Percentiles rank a stretch among this genome's conserved stretches.
These are phyloP conservation scores for Macrosiphum euphorbiae DNA, from an alignment of 2,888 invertebrate genomes.

Conservation along the genomic window DNA sequence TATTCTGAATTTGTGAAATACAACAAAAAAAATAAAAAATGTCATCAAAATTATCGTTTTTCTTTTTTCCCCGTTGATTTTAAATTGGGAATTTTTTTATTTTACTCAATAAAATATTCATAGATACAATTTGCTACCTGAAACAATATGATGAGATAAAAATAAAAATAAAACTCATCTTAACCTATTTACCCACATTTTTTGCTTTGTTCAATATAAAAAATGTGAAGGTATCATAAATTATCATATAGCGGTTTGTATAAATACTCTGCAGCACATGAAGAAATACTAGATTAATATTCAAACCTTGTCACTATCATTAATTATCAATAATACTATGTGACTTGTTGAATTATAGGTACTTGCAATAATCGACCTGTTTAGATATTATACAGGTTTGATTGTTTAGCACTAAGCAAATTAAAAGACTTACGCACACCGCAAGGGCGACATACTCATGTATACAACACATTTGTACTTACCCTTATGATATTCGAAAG, in stretches of 20 bases:
- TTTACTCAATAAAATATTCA: not conserved
- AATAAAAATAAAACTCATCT: not conserved
- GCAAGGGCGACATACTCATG: not conserved
- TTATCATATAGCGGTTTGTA: not conserved
- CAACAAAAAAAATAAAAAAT: too few relatives aligned
- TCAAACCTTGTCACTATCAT: constrained; percentile 17
- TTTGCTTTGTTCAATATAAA: not conserved
- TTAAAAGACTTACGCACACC: not conserved
- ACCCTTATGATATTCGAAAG: not conserved
- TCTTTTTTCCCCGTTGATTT: not conserved
- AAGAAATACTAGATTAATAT: constrained; percentile 25
- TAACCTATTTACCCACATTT: not conserved
- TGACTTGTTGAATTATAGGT: not conserved
- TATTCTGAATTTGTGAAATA: too few relatives aligned
- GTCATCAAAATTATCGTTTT: not conserved
- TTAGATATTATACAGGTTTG: not conserved
- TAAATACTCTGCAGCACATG: not conserved
- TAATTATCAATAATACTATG: constrained; percentile 14
- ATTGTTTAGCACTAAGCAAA: not conserved
- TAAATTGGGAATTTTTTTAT: not conserved
- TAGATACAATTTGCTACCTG: not conserved
- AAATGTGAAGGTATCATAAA: not conserved
- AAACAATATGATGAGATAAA: not conserved
- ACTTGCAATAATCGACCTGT: not conserved
- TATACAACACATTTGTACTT: not conserved